Evolutionary conservation across 1,140 invertebrate genomes (phyloP), one percentile per base, ranked within the genome.

Genomic region (Nasonia giraulti): DNA sequence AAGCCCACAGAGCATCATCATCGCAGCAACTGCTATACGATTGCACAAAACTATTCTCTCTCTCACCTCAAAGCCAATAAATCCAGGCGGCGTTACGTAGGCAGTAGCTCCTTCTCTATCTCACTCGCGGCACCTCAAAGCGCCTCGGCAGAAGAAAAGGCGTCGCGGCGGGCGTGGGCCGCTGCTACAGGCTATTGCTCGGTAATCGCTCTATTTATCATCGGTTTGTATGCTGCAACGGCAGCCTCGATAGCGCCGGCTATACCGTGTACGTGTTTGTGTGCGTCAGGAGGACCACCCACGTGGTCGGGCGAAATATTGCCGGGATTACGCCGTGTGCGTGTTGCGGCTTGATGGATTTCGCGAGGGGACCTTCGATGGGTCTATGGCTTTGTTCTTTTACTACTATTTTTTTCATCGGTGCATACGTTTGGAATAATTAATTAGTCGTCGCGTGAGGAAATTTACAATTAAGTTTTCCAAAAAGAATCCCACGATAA

Each of bases 131-230:
- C 69, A 23, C 69, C 69, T 73, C 69, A 73, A 73, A 73, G 69
- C 17, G 7, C 10, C 40, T 44, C 40, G 14, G 62, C 62, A n/a
- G 27, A 71, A 71, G 68, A 71, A 71, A 71, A 71, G 68, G 31
- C 37, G 20, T 20, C 27, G 11, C 40, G 23, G 8, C 23, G 17
- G 20, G 69, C 71, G 69, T 82, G 80, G 80, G 71, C 47, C 55
- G 55, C 7, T 55, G 50, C 50, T 55, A 55, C 2, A 74, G 4
- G 37, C 81, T 31, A 82, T 85, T 86, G 74, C 82, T 84, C 83
- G 73, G 81, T 91, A 91, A 91, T 91, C 90, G 89, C 88, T 89
- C 89, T 89, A 91, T 91, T 91, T 90, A 91, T 91, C 90, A 91
- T 88, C 89, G 87, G 79, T 79, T 80, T 79, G 82, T 80, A 81